Conservation (phyloP, 1,140 invertebrate genomes). For the Anadara kagoshimensis region DNA sequence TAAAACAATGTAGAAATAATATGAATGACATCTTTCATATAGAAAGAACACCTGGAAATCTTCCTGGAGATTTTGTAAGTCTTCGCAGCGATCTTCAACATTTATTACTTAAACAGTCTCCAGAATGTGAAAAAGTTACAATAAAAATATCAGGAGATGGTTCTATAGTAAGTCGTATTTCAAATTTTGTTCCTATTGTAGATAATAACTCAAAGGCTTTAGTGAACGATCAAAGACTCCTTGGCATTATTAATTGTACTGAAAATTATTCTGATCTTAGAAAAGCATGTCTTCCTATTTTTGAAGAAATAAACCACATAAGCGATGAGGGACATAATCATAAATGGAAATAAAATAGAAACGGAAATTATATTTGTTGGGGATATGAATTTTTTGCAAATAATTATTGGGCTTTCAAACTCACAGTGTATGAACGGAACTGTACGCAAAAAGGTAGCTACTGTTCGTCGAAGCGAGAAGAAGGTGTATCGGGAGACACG, state of each 20-base stretch:
- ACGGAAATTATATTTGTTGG: not conserved
- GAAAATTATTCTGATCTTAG: too few species aligned
- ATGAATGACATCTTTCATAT: not conserved
- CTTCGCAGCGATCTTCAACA: too few species aligned
- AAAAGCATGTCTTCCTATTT: not conserved
- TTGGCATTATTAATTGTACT: not conserved
- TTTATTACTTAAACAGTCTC: too few species aligned
- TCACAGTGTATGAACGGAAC: too few species aligned
- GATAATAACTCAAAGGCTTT: not conserved
- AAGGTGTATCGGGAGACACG: too few species aligned
- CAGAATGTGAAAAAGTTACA: too few species aligned
- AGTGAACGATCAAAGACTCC: not conserved
- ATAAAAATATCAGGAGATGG: not conserved
- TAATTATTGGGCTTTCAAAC: not conserved
- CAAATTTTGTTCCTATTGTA: not conserved
- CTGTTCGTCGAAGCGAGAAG: too few species aligned
- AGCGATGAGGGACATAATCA: not conserved
- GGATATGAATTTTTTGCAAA: slow-evolving; percentile 22
- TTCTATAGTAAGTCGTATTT: not conserved
- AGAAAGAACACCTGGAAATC: too few species aligned
- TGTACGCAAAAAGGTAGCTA: too few species aligned
- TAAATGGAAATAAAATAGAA: not conserved
- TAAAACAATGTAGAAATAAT: not conserved
- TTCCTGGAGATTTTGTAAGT: too few species aligned
- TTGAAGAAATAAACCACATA: slow-evolving; percentile 1